Evolutionary conservation across 2,888 invertebrate genomes (phyloP).

Genomic region (Empis stercorea): DNA sequence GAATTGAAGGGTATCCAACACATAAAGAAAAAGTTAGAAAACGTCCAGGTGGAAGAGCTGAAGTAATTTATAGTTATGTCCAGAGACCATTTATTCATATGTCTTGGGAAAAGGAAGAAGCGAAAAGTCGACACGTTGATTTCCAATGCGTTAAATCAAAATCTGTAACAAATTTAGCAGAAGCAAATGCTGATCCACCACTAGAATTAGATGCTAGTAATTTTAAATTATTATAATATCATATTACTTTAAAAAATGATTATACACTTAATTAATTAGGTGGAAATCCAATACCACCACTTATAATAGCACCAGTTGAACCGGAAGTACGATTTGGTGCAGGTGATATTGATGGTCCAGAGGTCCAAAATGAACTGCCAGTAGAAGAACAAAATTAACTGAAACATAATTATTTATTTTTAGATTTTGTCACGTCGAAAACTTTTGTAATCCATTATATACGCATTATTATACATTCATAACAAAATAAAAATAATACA

Average conservation of each 20-base stretch:
- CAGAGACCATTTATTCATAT: conserved; percentile 94
- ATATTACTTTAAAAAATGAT: not conserved
- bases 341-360: conserved; percentile 18
- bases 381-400: conserved; percentile 14
- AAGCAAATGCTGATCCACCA: conserved; percentile 84
- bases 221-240: conserved; percentile 3
- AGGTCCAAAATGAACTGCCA: conserved; percentile 17
- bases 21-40: conserved; percentile 98
- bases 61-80: conserved; percentile 99
- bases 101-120: conserved; percentile 98
- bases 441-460: conserved; percentile 14
- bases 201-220: conserved; percentile 34
- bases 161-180: conserved; percentile 91
- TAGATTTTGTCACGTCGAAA: conserved; percentile 15
- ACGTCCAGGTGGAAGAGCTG: conserved; percentile 85
- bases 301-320: conserved; percentile 16
- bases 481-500: not conserved
- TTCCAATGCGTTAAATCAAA: conserved; percentile 98
- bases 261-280: too few relatives aligned
- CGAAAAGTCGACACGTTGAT: conserved; percentile 96
- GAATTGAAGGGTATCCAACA: conserved; percentile 98
- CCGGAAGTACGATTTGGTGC: conserved; percentile 11
- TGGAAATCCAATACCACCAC: conserved; percentile 32
- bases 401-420: not conserved
- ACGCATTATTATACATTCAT: conserved; percentile 5